These are phyloP conservation scores for Lumbricus terrestris DNA, from an alignment of 2,888 invertebrate genomes.

Conservation along the genomic window DNA sequence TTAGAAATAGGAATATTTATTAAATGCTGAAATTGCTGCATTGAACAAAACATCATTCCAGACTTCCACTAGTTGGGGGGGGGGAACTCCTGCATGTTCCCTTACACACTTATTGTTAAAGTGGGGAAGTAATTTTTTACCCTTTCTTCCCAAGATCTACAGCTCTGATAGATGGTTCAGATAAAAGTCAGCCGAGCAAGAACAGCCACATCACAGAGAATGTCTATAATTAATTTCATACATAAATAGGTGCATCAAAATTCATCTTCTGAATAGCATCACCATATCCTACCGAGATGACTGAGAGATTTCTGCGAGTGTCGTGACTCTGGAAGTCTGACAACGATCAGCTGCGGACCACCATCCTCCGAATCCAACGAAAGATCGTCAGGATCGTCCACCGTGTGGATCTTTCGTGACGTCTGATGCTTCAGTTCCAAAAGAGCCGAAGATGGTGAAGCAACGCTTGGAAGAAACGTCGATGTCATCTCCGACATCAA, in stretches of 20 bases:
- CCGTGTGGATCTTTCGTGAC: neutral
- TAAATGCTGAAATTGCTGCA: too few relatives aligned
- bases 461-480: neutral
- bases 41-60: too few relatives aligned
- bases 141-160: too few relatives aligned
- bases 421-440: neutral
- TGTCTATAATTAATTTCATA: neutral
- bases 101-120: too few relatives aligned
- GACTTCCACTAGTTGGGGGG: too few relatives aligned
- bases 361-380: neutral
- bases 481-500: slow-evolving; percentile 12
- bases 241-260: neutral
- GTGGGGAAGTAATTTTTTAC: too few relatives aligned
- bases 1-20: too few relatives aligned
- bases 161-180: too few relatives aligned
- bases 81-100: too few relatives aligned
- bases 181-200: neutral
- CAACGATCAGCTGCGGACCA: neutral
- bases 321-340: neutral
- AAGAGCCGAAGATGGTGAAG: neutral
- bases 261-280: too few relatives aligned
- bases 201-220: neutral
- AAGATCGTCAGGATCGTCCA: neutral
- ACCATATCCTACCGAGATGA: neutral
- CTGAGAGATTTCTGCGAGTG: neutral